Evolutionary conservation across 2,888 invertebrate genomes (phyloP), one percentile per base, ranked within the genome.

Genomic region (Drosophila peninsularis): DNA sequence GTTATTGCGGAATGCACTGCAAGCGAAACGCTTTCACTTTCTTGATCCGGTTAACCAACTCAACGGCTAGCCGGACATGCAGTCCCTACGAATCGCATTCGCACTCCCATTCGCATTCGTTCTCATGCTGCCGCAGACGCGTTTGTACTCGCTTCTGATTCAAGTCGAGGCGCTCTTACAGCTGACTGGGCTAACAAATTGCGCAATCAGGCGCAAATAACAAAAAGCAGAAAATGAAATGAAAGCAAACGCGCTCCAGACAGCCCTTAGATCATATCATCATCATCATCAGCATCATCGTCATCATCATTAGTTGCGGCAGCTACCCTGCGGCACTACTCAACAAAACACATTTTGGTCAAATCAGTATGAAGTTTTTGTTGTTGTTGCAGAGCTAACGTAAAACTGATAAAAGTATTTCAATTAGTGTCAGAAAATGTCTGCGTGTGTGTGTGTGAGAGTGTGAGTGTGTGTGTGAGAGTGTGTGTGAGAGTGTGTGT

Each of bases 221-320:
- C 81, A 78, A 78, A 75, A 60, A 75, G 45, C 60, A 75, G 71
- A 64, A 67, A 71, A 80, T 53, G 63, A 75, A 79, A 79, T 65
- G 64, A 78, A 80, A 76, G 57, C 55, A 64, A 73, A 69, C 62
- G 44, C 57, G 47, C 47, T 55, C 45, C 63, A 54, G 55, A 37
- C 83, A 80, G 71, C 83, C 86, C 88, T 83, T 83, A 83, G 82
- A 83, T 88, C 88, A 86, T 88, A 82, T 82, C 88, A 79, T 42
- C 57, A 44, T 50, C 60, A 49, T 24, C 32, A 32, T 41, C 39
- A 41, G 27, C 53, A 53, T 4, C 19, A 53, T 5, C 27, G 47
- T 32, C 55, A 53, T 19, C 9, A 41, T 5, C 49, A 42, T 6
- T 21, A 71, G 42, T 53, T 47, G 30, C 3, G 32, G 14, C 42